These are phyloP conservation scores for Sinodicranocentrus sp. DNA, from an alignment of 2,888 invertebrate genomes.

Conservation along the genomic window DNA sequence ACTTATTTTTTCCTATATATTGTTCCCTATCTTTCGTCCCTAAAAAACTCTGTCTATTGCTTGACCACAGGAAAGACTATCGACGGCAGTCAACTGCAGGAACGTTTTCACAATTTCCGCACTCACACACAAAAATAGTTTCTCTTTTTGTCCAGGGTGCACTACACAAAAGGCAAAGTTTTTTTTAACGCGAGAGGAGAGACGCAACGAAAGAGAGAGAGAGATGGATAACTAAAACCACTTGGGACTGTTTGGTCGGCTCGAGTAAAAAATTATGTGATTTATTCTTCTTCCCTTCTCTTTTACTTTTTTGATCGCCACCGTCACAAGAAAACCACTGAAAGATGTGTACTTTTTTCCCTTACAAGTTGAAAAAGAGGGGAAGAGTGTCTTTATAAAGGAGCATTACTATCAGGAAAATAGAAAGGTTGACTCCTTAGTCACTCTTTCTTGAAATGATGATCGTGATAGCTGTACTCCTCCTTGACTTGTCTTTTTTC, in stretches of 20 bases:
- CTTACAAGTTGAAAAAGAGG: too few relatives aligned
- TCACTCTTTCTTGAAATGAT: conserved; percentile 50
- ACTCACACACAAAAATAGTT: background rate
- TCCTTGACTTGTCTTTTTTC: conserved; percentile 47
- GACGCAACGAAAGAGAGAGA: background rate
- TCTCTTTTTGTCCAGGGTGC: conserved; percentile 7
- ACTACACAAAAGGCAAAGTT: background rate
- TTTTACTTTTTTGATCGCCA: too few relatives aligned
- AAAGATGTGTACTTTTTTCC: too few relatives aligned
- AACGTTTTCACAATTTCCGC: conserved; percentile 26
- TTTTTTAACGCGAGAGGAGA: background rate
- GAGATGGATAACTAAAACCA: conserved; percentile 61
- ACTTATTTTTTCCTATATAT: conserved; percentile 30
- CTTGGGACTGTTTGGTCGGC: conserved; percentile 62
- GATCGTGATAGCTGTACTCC: conserved; percentile 23
- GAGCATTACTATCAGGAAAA: too few relatives aligned
- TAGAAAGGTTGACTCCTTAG: conserved; percentile 21
- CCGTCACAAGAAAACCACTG: conserved; percentile 39
- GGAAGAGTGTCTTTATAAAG: background rate
- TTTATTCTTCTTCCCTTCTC: conserved; percentile 59
- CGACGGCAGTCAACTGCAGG: background rate
- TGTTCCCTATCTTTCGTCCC: conserved; percentile 25
- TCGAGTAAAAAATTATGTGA: conserved; percentile 65
- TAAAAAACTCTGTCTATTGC: too few relatives aligned
- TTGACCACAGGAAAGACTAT: too few relatives aligned